Base-by-base conservation (phyloP, 2,797 vertebrate species). In the Acropternis orthonyx region DNA sequence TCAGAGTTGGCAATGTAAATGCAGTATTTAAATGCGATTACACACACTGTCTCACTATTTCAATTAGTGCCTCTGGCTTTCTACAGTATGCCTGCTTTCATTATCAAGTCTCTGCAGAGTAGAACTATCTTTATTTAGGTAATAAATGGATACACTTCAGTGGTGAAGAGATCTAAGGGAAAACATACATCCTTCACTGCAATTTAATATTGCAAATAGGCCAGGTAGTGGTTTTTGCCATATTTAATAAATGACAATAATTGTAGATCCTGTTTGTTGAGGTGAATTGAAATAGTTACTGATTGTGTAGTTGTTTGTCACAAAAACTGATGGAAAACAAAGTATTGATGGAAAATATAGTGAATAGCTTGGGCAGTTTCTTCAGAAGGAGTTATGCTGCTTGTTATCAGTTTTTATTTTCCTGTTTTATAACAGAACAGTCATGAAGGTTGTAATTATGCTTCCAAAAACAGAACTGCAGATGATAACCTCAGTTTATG, bases 401-500 rank as follows among this genome's bases (percentile, higher is more conserved):
- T 84, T 88, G 58, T 94, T 89, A 78, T 24, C 21, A 83, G 36
- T 66, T 80, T 71, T 91, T 94, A 66, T 85, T 91, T 89, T 88
- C n/a, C 54, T 91, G 67, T 88, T 97, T 92, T 93, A 12, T 79
- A 80, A 75, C 74, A 91, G 62, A 48, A 36, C 66, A 71, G 56
- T 71, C 20, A 65, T 77, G 65, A 82, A 88, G 21, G 28, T 89
- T 93, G 54, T 69, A 85, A 85, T 96, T 94, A 86, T 13, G 43
- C 56, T 88, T 79, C 93, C 92, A 89, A 84, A 96, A 88, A 14
- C 84, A 80, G 84, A 93, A 51, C 59, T 88, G 62, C 68, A 93
- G 85, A 65, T 80, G 65, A 91, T 87, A 89, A 81, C 90, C 62
- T 81, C 77, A 52, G 34, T 11, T 77, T 93, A 34, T 85, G 8